Conservation (phyloP, 2,797 vertebrate species). For the Falco rusticolus region DNA sequence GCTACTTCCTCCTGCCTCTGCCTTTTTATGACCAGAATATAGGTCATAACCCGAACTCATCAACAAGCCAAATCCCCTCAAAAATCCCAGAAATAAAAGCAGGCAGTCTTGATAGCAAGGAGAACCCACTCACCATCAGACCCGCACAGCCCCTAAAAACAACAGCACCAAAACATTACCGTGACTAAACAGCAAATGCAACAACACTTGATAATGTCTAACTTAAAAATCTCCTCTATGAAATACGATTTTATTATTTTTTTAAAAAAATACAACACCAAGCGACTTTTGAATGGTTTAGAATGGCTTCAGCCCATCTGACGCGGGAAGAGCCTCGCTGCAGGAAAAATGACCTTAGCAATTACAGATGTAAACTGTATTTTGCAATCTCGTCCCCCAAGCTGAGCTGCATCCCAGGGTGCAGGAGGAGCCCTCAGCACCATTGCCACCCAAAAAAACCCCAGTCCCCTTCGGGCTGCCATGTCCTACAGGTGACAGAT, state of each 20-base stretch:
- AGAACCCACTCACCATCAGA: neutral
- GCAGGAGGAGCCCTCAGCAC: neutral
- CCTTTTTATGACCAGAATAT: neutral
- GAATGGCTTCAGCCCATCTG: neutral
- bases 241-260: neutral
- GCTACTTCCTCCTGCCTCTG: neutral
- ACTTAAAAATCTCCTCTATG: neutral
- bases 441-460: neutral
- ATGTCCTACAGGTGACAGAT: neutral
- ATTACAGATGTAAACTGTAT: neutral
- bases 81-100: neutral
- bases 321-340: neutral
- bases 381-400: neutral
- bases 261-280: neutral
- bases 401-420: neutral
- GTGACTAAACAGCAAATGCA: neutral
- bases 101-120: neutral
- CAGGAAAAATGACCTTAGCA: neutral
- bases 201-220: neutral
- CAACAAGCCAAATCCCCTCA: neutral
- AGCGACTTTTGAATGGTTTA: neutral
- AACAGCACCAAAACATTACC: neutral
- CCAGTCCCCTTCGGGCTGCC: neutral
- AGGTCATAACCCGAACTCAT: fast-evolving
- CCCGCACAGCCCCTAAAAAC: neutral